phyloP scores from a whole-genome alignment of 2,888 invertebrate genomes.

The Hecatera dysodea region DNA sequence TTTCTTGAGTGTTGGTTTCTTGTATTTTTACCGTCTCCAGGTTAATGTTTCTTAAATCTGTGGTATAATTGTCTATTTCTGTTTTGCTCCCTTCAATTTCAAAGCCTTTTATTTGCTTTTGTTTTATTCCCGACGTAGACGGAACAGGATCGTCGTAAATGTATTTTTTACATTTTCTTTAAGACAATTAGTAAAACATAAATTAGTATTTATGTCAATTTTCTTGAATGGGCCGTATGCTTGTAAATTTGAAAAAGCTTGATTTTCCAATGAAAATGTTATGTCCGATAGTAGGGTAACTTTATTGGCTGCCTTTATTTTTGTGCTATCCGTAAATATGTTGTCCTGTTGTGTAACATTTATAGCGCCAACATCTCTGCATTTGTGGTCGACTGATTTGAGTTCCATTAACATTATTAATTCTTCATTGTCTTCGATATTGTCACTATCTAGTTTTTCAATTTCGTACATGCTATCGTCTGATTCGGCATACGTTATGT shows the following conservation, averaged over 20 bases:
- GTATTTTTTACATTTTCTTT: not conserved
- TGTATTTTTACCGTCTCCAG: not conserved
- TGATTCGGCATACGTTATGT: constrained; percentile 38
- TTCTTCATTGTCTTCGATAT: not conserved
- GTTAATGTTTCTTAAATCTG: not conserved
- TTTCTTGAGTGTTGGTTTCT: not conserved
- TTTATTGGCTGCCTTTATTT: constrained; percentile 6
- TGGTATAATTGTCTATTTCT: not conserved
- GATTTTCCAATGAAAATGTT: constrained; percentile 28
- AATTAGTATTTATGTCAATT: not conserved
- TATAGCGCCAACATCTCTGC: no score
- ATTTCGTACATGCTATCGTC: constrained; percentile 20
- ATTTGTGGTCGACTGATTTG: constrained; percentile 10
- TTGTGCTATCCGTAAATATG: no score
- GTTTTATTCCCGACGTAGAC: constrained; percentile 28
- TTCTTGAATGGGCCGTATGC: constrained; percentile 1
- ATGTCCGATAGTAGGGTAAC: constrained; percentile 27
- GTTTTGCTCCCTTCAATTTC: constrained; percentile 10
- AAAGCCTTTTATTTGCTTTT: constrained; percentile 26
- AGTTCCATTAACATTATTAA: constrained; percentile 11
- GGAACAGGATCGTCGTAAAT: constrained; percentile 24
- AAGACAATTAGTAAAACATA: not conserved
- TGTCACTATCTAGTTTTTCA: not conserved
- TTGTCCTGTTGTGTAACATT: no score
- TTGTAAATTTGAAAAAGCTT: constrained; percentile 22